Percentiles rank a stretch among this genome's conserved stretches.
Evolutionary conservation across 2,888 invertebrate species (phyloP).

Genomic region (Steinernema carpocapsae): DNA sequence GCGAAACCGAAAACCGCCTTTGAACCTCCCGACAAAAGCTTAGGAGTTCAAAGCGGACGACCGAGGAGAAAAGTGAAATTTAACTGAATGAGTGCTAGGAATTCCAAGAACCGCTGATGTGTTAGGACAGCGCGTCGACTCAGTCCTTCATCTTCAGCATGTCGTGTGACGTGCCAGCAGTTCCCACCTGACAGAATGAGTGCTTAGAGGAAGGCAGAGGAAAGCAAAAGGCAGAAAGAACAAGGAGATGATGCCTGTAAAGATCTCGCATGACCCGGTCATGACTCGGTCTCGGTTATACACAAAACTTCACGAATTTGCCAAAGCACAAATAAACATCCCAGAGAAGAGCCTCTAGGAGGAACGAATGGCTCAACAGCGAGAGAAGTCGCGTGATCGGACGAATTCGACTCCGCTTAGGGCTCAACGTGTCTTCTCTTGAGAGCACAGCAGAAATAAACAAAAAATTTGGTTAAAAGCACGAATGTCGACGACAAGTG

Average conservation of each 20-base stretch:
- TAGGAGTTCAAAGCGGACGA: no score
- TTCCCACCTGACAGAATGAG: slow-evolving; percentile 24
- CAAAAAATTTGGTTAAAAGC: slow-evolving; percentile 23
- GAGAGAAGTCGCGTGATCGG: not conserved
- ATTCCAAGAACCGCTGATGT: slow-evolving; percentile 22
- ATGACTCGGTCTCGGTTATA: slow-evolving; percentile 13
- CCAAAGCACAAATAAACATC: slow-evolving; percentile 4
- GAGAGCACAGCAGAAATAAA: no score
- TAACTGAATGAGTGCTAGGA: not conserved
- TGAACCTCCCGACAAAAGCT: no score
- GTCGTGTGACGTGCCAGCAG: slow-evolving; percentile 7
- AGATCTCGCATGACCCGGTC: no score
- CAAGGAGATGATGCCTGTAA: not conserved
- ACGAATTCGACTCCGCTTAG: not conserved
- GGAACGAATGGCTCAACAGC: no score
- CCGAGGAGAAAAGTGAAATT: no score
- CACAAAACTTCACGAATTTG: slow-evolving; percentile 10
- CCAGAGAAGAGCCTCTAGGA: no score
- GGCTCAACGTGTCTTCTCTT: no score
- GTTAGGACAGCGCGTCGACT: slow-evolving; percentile 25
- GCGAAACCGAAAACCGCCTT: no score
- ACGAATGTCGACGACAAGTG: not conserved
- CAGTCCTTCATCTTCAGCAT: slow-evolving; percentile 1
- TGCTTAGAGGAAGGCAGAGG: no score
- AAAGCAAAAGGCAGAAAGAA: not conserved